Conservation (phyloP, 2,797 vertebrate species). For the Poecile montanus region DNA sequence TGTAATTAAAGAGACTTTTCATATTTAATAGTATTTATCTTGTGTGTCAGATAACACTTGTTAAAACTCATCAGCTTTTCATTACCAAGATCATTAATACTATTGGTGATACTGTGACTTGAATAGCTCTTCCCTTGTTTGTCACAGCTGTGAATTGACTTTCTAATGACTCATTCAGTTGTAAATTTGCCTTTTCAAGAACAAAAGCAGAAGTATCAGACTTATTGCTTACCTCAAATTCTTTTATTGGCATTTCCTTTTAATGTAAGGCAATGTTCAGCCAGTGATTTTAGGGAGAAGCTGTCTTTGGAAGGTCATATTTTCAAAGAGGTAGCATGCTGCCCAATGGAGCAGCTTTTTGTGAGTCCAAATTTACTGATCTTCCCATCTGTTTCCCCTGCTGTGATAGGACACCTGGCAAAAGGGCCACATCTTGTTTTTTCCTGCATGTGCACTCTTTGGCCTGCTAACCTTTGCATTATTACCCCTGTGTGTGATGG, state of each 20-base stretch:
- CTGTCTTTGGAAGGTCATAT: neutral
- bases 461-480: conserved; percentile 21
- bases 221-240: neutral
- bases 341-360: neutral
- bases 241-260: neutral
- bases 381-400: conserved; percentile 37
- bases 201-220: neutral
- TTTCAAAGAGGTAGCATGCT: neutral
- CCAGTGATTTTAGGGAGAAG: neutral
- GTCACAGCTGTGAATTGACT: conserved; percentile 25
- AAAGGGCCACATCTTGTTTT: neutral
- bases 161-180: conserved; percentile 17
- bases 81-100: conserved; percentile 54
- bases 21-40: conserved; percentile 58
- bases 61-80: conserved; percentile 59
- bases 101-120: conserved; percentile 5
- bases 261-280: neutral
- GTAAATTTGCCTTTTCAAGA: conserved; percentile 52
- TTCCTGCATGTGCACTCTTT: neutral
- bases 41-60: conserved; percentile 52
- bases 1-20: conserved; percentile 47
- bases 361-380: conserved; percentile 18
- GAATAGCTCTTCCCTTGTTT: neutral
- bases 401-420: conserved; percentile 3
- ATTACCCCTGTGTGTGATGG: neutral